Evolutionary conservation across 1,140 invertebrate genomes (phyloP).

Genomic region (Aphelinus atriplicis): DNA sequence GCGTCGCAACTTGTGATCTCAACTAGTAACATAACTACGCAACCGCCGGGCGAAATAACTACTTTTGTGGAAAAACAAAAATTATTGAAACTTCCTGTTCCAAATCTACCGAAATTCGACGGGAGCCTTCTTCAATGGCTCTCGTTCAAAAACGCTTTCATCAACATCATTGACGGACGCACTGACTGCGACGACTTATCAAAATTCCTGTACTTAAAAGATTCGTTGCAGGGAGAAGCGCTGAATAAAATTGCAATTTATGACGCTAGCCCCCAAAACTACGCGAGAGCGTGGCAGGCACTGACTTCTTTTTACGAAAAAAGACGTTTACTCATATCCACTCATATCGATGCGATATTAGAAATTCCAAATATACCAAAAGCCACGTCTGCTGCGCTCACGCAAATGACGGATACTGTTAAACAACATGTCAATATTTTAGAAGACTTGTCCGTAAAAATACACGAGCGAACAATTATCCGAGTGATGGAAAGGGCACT

Average conservation of each 20-base stretch:
- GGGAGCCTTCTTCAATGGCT: neutral
- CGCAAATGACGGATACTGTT: conserved; percentile 30
- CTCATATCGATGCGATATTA: neutral
- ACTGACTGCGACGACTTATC: neutral
- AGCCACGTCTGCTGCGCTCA: neutral
- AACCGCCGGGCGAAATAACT: no score
- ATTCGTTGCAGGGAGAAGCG: neutral
- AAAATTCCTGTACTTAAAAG: neutral
- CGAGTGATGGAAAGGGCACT: conserved; percentile 34
- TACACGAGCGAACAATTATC: conserved; percentile 34
- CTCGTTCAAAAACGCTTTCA: conserved; percentile 4
- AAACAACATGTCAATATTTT: conserved; percentile 33
- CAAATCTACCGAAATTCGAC: neutral
- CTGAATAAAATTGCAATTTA: neutral
- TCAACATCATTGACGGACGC: neutral
- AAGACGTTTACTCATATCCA: neutral
- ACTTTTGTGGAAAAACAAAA: neutral
- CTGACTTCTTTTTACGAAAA: neutral
- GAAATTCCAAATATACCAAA: neutral
- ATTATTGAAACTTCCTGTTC: neutral
- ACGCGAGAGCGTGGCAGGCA: neutral
- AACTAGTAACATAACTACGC: no score
- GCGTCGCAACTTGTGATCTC: no score
- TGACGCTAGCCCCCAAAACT: neutral
- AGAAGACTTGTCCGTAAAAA: conserved; percentile 19